These are phyloP conservation scores for Bombus sibiricus DNA, from an alignment of 1,140 invertebrate genomes.

Conservation along the genomic window DNA sequence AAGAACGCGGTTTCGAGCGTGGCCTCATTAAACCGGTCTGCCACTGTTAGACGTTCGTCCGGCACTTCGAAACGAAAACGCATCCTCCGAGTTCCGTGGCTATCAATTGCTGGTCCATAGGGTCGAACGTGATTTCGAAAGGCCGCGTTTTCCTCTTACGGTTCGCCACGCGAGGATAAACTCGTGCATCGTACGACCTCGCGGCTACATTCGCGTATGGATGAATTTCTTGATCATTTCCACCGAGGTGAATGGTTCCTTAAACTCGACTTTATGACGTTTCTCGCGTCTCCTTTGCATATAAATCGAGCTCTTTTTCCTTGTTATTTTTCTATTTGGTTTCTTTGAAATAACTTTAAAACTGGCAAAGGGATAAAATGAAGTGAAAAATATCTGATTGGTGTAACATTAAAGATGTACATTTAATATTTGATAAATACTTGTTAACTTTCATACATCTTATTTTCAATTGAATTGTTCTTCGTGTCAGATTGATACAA, in stretches of 20 bases:
- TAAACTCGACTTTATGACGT: not conserved
- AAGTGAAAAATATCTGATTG: not conserved
- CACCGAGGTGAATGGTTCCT: not conserved
- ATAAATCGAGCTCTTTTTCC: not conserved
- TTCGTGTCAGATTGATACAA: too few relatives aligned
- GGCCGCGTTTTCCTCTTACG: constrained; percentile 1
- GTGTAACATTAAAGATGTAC: too few relatives aligned
- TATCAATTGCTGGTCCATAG: constrained; percentile 5
- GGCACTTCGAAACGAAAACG: constrained; percentile 13
- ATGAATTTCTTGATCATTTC: not conserved
- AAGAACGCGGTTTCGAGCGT: constrained; percentile 19
- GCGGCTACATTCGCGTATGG: not conserved
- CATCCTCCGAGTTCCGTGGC: constrained; percentile 12
- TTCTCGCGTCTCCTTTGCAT: too few relatives aligned
- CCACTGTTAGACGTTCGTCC: constrained; percentile 14
- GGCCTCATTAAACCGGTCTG: constrained; percentile 47
- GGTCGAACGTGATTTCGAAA: constrained; percentile 17
- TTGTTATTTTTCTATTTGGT: not conserved
- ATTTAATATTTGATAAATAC: not conserved
- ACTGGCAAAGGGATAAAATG: not conserved
- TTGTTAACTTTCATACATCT: not conserved
- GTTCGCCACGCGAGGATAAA: constrained; percentile 20
- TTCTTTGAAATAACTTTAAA: not conserved
- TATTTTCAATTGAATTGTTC: not conserved
- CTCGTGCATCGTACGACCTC: not conserved